Conservation (phyloP, 1,140 invertebrate species). For the Melitaea cinxia region DNA sequence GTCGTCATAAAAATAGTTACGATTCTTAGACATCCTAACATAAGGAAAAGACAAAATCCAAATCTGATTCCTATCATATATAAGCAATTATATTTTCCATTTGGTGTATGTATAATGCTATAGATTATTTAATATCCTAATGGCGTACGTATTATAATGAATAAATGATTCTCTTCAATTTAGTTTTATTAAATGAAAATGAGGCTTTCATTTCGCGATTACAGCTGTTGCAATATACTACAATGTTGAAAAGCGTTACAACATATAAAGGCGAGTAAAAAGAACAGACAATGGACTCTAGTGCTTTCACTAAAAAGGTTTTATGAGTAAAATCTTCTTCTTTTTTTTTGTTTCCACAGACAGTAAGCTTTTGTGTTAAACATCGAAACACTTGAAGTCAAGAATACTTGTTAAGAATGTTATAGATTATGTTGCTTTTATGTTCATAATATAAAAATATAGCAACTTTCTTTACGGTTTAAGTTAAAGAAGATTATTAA, state of each 20-base stretch:
- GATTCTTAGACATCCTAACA: too few species aligned
- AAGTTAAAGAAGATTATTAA: too few species aligned
- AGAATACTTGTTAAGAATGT: not conserved
- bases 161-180: not conserved
- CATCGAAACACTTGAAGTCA: conserved; percentile 5
- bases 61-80: too few species aligned
- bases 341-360: conserved; percentile 5
- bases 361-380: conserved; percentile 5
- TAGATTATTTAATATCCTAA: too few species aligned
- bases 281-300: conserved; percentile 2
- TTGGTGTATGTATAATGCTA: too few species aligned
- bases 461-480: too few species aligned
- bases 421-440: not conserved
- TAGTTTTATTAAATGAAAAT: not conserved
- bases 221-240: not conserved
- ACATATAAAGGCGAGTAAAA: not conserved
- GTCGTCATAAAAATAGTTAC: too few species aligned
- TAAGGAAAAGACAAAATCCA: too few species aligned
- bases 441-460: too few species aligned
- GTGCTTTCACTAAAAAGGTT: conserved; percentile 1
- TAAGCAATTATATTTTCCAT: too few species aligned
- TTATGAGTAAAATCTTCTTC: not conserved
- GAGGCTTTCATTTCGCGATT: not conserved
- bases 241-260: not conserved
- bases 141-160: not conserved